Conservation (phyloP, 2,888 invertebrate genomes). For the Drosophila subsilvestris region DNA sequence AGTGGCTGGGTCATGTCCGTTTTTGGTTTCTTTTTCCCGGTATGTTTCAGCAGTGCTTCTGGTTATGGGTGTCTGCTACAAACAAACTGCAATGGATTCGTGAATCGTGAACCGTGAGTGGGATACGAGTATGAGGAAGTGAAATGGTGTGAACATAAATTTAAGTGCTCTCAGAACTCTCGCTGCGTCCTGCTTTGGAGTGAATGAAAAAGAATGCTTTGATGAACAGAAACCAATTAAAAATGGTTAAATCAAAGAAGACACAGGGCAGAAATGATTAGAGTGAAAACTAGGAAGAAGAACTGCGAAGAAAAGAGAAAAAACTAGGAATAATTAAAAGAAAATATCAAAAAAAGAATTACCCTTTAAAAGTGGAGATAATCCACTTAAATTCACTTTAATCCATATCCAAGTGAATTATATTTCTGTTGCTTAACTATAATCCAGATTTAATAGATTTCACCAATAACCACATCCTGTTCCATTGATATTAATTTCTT, state of each 20-base stretch:
- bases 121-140: slow-evolving; percentile 32
- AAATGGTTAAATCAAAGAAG: background rate
- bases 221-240: slow-evolving; percentile 51
- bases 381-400: background rate
- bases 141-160: slow-evolving; percentile 44
- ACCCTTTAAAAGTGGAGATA: background rate
- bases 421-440: no score
- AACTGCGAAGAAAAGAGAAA: background rate
- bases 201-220: slow-evolving; percentile 20
- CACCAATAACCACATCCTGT: background rate
- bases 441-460: slow-evolving; percentile 1
- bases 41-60: slow-evolving; percentile 36
- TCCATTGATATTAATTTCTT: slow-evolving; percentile 28
- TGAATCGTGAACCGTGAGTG: slow-evolving; percentile 21
- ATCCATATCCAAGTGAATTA: no score
- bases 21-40: slow-evolving; percentile 38
- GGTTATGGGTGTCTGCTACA: slow-evolving; percentile 62
- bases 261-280: background rate
- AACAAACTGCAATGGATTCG: slow-evolving; percentile 37
- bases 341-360: background rate
- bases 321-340: background rate
- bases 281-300: background rate
- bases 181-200: slow-evolving; percentile 12
- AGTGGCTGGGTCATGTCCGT: slow-evolving; percentile 8
- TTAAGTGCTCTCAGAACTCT: slow-evolving; percentile 37